Evolutionary conservation across 1,140 invertebrate genomes (phyloP), one percentile per base, ranked within the genome.

Genomic region (Catajapyx aquilonaris): DNA sequence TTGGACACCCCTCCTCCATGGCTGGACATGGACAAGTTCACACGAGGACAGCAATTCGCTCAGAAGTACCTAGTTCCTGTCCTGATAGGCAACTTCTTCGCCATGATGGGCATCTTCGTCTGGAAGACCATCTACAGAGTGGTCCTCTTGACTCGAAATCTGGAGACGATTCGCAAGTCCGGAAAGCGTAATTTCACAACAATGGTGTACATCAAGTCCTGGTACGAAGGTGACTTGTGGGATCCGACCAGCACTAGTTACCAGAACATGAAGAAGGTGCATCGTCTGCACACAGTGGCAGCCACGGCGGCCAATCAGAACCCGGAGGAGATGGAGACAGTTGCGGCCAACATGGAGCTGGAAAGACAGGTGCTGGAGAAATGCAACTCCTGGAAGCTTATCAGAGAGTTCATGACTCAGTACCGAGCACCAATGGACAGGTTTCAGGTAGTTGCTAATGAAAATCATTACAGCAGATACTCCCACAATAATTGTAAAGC

Each of bases 131-230:
- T n/a, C n/a, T n/a, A n/a, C n/a, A n/a, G n/a, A n/a, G n/a, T n/a
- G n/a, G n/a, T n/a, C n/a, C n/a, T n/a, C n/a, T n/a, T n/a, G n/a
- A n/a, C n/a, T n/a, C n/a, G n/a, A n/a, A n/a, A n/a, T n/a, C n/a
- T n/a, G n/a, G 41, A 48, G 23, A 48, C 40, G 11, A 34, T 43
- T 2, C 42, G 31, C 37, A 35, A 38, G 15, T 48, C 59, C 2
- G 51, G 58, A 18, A 40, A 41, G 5, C 45, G 60, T 5, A 62
- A 63, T 33, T 32, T 60, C 13, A 46, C 42, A 5, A 63, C 61
- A 4, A 39, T 52, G 4, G 25, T 44, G 1, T 49, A 59, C 32
- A 48, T 61, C 2, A 40, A 49, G 10, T 25, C 41, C 1, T 64
- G 61, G 61, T 58, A 53, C 35, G 41, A 45, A 13, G 53, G 49